Evolutionary conservation across 2,888 invertebrate species (phyloP).

Genomic region (Thyatira batis): DNA sequence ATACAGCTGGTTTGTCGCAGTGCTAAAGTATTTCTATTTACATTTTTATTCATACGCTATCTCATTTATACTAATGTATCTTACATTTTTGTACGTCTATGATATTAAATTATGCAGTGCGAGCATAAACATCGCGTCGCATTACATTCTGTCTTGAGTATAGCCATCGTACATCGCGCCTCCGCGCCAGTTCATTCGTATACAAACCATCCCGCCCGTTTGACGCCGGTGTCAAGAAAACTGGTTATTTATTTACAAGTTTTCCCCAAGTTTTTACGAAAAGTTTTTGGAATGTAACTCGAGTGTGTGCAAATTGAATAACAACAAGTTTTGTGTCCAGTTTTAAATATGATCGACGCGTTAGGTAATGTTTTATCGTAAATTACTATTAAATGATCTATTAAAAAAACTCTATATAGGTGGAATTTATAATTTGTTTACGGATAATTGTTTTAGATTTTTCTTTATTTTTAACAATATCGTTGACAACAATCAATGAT

Average conservation of each 20-base stretch:
- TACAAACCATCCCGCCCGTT: neutral
- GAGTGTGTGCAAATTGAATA: neutral
- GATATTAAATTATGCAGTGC: neutral
- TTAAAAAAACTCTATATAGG: no score
- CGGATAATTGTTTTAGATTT: no score
- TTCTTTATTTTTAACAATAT: no score
- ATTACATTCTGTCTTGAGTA: neutral
- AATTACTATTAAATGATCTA: no score
- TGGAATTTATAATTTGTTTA: no score
- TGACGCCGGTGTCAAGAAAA: neutral
- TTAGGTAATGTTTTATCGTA: conserved; percentile 12
- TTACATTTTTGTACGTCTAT: no score
- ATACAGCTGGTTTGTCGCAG: no score
- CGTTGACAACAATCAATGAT: no score
- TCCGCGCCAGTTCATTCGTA: neutral
- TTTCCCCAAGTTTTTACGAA: neutral
- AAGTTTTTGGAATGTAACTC: neutral
- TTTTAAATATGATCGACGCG: conserved; percentile 3
- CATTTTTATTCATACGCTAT: no score
- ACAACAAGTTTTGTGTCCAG: neutral
- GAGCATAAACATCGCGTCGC: neutral
- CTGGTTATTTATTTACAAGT: neutral
- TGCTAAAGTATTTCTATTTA: no score
- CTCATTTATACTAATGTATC: no score
- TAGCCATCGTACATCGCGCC: neutral